A percentile compares a stretch with the other conserved stretches of the same genome.
phyloP scores from a whole-genome alignment of 1,140 invertebrate species.

The Tetragonula clypearis region DNA sequence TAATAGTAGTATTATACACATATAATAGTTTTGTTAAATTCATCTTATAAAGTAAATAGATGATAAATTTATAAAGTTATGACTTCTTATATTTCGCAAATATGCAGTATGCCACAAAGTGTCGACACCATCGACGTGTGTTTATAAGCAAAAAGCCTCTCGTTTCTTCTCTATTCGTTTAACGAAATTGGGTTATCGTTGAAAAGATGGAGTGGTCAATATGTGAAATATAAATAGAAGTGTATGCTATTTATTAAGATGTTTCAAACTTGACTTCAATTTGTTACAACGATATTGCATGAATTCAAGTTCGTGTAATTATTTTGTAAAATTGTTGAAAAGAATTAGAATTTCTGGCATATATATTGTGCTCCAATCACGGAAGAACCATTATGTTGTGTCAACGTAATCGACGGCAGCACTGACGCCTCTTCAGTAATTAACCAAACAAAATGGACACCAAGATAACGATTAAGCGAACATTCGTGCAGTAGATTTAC shows the following conservation, averaged over 20 bases:
- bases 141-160: conserved; percentile 33
- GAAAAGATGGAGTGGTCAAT: conserved; percentile 42
- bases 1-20: background rate
- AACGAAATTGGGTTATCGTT: conserved; percentile 48
- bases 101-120: conserved; percentile 1
- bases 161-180: conserved; percentile 48
- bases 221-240: conserved; percentile 52
- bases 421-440: conserved; percentile 79
- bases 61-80: background rate
- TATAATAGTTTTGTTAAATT: background rate
- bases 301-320: background rate
- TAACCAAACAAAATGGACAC: conserved; percentile 82
- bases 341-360: conserved; percentile 30
- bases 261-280: conserved; percentile 3
- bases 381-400: conserved; percentile 76
- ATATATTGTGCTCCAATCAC: conserved; percentile 44
- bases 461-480: conserved; percentile 80
- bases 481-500: conserved; percentile 71
- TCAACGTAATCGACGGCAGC: conserved; percentile 81
- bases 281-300: background rate
- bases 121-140: conserved; percentile 43
- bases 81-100: background rate
- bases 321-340: background rate
- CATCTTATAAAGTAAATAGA: background rate
- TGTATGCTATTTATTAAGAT: background rate